Evolutionary conservation across 23 tunicate species (phyloP), one percentile per base, ranked within the genome.

Genomic region (Clavelina lepadiformis): DNA sequence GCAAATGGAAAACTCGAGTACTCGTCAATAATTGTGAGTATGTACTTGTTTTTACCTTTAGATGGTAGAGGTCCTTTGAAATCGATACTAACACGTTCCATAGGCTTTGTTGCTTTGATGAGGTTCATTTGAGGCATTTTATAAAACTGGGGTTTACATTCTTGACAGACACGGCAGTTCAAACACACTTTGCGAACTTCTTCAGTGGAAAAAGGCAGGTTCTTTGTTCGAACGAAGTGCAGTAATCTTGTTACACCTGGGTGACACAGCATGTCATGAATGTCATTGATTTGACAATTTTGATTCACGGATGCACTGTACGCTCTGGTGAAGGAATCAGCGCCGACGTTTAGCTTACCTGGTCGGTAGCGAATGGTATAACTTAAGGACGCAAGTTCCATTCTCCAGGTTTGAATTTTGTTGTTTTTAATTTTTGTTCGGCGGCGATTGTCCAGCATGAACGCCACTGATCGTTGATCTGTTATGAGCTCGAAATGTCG

Each of bases 401-500:
- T 15, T 8, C 81, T 28, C 72, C 81, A 64, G 13, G 46, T 27
- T 47, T 30, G 61, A 21, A 64, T 75, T 75, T 64, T 75, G 15
- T 50, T 38, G 31, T 75, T 73, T 22, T 64, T 75, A 7, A 46
- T 75, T 65, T 75, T 75, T 18, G n/a, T 11, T 8, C 19, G 23
- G 25, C 45, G 21, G 30, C 31, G 49, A 22, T 30, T 33, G 72
- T 75, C 81, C 29, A 75, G 21, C 81, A 75, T 75, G 47, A 75
- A 64, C 18, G 81, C 61, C 3, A 75, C 62, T 3, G 72, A 63
- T 34, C 35, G 64, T 28, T 75, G 81, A 51, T 75, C 73, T 46
- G 81, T 75, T 8, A 50, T 30, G 31, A 75, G 46, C 19, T 46
- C 50, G 28, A 75, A 49, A 25, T 63, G 46, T 38, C 49, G 49